Evolutionary conservation across 2,797 vertebrate genomes (phyloP), one percentile per base, ranked within the genome.

Genomic region (Tokudaia tokunoshimensis): DNA sequence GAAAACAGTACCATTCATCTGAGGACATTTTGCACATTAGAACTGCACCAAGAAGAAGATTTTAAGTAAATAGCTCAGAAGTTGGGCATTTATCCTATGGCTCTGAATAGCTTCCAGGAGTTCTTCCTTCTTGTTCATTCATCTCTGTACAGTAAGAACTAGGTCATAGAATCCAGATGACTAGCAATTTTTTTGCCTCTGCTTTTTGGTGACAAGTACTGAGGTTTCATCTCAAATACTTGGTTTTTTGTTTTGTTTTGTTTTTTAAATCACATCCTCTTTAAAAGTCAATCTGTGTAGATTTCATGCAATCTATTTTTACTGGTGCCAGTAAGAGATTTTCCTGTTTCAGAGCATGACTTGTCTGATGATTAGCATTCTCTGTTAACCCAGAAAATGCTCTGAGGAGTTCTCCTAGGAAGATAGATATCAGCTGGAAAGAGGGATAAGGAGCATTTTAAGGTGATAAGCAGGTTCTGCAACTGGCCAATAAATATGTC

Each of bases 381-480:
- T 82, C 15, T 20, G 14, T 29, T 75, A 89, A 31, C 0, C 0
- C 75, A 26, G 83, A 59, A 97, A 14, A 41, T n/a, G 24, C 75
- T 44, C 50, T 75, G 59, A 78, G 63, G 63, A 29, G 11, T 37
- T 80, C 17, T 55, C 50, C 44, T 6, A 41, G 55, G 31, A 41
- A 12, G 29, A 74, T 13, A 20, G 26, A 85, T 85, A 67, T n/a
- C 88, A 65, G 47, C 3, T 10, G 41, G 15, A 52, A 75, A 63
- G 22, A 89, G 24, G 79, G 80, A 96, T 41, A 67, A 37, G 19
- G 34, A 24, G 0, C 26, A 65, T 55, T 78, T 65, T 50, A 94
- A 97, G 97, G 95, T 91, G 94, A 93, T 84, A 74, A 82, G 81
- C 76, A 91, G 92, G 57, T 65, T 96, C 75, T 92, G 78, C 20